Evolutionary conservation across 1,140 invertebrate species (phyloP).

Genomic region (Orussus abietinus): DNA sequence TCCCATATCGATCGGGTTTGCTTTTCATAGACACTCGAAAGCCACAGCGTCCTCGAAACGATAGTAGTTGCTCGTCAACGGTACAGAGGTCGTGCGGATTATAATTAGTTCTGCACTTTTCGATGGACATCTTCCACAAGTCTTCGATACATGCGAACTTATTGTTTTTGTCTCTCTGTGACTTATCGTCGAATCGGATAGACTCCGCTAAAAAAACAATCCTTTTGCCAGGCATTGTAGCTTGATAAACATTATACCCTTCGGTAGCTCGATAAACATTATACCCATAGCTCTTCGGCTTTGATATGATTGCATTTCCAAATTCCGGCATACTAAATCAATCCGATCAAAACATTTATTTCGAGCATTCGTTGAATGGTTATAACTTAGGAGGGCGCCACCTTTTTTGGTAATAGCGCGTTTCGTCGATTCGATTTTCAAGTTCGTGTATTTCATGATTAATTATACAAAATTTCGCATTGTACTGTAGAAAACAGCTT

Average conservation of each 20-base stretch:
- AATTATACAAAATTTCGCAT: no score
- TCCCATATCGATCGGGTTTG: constrained; percentile 23
- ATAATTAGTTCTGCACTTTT: constrained; percentile 14
- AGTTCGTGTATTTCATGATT: no score
- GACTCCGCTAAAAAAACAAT: constrained; percentile 40
- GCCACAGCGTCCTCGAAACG: constrained; percentile 32
- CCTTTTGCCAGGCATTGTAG: constrained; percentile 32
- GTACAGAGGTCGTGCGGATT: constrained; percentile 18
- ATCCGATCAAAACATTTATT: constrained; percentile 10
- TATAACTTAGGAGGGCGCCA: no score
- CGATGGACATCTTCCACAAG: constrained; percentile 35
- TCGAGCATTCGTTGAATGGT: no score
- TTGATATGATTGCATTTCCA: constrained; percentile 6
- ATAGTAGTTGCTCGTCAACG: constrained; percentile 37
- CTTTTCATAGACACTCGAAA: constrained; percentile 36
- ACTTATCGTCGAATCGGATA: constrained; percentile 38
- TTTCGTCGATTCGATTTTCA: no score
- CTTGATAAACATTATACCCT: constrained; percentile 18
- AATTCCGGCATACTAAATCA: constrained; percentile 14
- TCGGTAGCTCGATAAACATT: no score
- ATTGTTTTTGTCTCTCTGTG: constrained; percentile 24
- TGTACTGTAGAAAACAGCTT: no score
- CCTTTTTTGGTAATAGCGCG: no score
- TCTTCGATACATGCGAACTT: constrained; percentile 38
- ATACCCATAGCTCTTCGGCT: constrained; percentile 11